Evolutionary conservation across 2,888 invertebrate genomes (phyloP), one percentile per base, ranked within the genome.

Genomic region (Sphecodes monilicornis): DNA sequence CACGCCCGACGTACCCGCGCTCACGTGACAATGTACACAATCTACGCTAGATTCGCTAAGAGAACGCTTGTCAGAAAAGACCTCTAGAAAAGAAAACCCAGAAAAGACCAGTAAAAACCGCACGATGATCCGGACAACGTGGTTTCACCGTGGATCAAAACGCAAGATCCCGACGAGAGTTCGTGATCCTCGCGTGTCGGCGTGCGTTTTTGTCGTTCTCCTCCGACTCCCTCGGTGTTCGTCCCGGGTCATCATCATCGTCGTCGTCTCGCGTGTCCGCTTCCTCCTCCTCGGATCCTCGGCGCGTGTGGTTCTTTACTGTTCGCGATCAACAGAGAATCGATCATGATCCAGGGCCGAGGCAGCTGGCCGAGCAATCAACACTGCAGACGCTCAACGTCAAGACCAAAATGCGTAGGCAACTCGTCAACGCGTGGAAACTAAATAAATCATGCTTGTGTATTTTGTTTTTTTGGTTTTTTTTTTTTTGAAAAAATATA

Each of bases 41-140:
- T 81, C 84, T 89, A 89, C 46, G 71, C 90, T 90, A 84, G 80
- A 86, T 84, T 81, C 70, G 80, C 80, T 84, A 89, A 88, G 70
- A 76, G 80, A 90, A 90, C 85, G 83, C 82, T 85, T 54, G 88
- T 89, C 87, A 83, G 84, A 88, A 89, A 85, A 87, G 88, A 85
- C 82, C 80, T 88, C 82, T 87, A 86, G 66, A 80, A 76, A 41
- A 22, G 8, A 26, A 46, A 46, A 43, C 10, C 32, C 43, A 76
- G 43, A 64, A 76, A 68, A 41, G 85, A 87, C 83, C 80, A 69
- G 66, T 54, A 78, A 89, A 79, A 77, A 84, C 54, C 69, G 72
- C 77, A 74, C 80, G 68, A 69, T 72, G 69, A 84, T 76, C 68
- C 75, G 76, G 80, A 73, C 43, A 72, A 84, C 80, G 80, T 84